Base-by-base conservation (phyloP, 37 sponge, comb jelly and placozoan genomes). In the Aplysina aerophoba region DNA sequence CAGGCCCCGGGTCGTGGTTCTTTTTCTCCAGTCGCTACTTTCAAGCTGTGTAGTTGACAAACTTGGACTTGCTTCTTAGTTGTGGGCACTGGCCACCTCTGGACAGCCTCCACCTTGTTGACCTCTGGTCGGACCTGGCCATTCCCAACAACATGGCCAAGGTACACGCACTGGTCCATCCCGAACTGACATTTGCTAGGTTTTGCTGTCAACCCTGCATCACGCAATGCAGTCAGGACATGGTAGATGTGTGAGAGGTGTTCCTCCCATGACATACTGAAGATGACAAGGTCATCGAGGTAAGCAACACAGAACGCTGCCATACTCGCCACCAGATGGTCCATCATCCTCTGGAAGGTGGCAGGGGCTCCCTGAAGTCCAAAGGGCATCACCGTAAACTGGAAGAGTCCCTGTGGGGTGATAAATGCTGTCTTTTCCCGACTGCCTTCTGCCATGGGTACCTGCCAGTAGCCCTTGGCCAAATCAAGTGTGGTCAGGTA, bases 281-380 rank as follows among this genome's bases (percentile, higher is more conserved):
- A 79, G 58, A 79, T 79, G 0, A 84, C 80, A 22, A 84, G 24
- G 24, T 89, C 89, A 63, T 89, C 89, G 21, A 89, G 55, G 59
- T 89, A 89, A n/a, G 89, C 89, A 8, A 85, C 85, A 34, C 69
- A 24, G 55, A 63, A 89, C 13, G 54, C 53, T 55, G 62, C 39
- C 21, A 77, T 20, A 15, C 85, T 85, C 25, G 59, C 64, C 24
- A 84, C 20, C 13, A 89, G 33, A 25, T 41, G 65, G 25, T 92
- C 86, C 86, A 92, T 92, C 83, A 92, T 53, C 63, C 90, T 60
- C 59, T 92, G 89, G 80, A 92, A 92, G 0, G 89, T 88, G 33
- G 89, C 86, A 30, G 91, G 92, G 13, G 81, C 92, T 75, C 85
- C 78, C 15, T 77, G 79, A 5, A 93, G 50, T 6, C 91, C 89